These are phyloP conservation scores for Argopecten irradians DNA, from an alignment of 1,140 invertebrate species.

Conservation along the genomic window DNA sequence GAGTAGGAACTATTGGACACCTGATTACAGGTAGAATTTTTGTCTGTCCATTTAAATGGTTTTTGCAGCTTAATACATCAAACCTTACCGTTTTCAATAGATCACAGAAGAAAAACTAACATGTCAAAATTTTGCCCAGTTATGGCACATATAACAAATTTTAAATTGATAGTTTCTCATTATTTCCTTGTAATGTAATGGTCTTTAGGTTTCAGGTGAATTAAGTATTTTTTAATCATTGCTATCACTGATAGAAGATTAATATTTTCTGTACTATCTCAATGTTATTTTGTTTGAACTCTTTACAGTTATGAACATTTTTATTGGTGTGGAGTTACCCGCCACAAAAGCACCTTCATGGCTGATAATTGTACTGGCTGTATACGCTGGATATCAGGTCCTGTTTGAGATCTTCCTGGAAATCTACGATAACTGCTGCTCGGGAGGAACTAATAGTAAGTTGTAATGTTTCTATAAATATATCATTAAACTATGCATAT, in stretches of 20 bases:
- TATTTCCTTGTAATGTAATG: too few species aligned
- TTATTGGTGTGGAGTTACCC: conserved; percentile 89
- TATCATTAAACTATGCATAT: not conserved
- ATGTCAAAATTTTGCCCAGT: too few species aligned
- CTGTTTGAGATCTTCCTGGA: conserved; percentile 88
- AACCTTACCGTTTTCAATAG: too few species aligned
- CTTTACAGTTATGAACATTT: conserved; percentile 90
- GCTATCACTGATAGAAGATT: not conserved
- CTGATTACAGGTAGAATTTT: conserved; percentile 87
- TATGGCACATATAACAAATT: not conserved
- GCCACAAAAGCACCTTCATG: conserved; percentile 89
- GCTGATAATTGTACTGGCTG: conserved; percentile 89
- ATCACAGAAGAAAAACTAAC: too few species aligned
- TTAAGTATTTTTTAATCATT: not conserved
- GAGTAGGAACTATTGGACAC: conserved; percentile 91
- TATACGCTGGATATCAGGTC: conserved; percentile 91
- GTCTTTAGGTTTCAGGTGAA: not conserved
- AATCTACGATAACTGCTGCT: conserved; percentile 47
- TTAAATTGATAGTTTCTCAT: not conserved
- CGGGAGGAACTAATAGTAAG: conserved; percentile 31
- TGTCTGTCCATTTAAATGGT: too few species aligned
- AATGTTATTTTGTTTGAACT: not conserved
- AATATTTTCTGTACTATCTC: not conserved
- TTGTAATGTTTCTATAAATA: not conserved
- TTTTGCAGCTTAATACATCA: too few species aligned